A percentile compares a stretch with the other conserved stretches of the same genome.
These are phyloP conservation scores for Smittia sp. DNA, from an alignment of 2,888 invertebrate species.

Conservation along the genomic window DNA sequence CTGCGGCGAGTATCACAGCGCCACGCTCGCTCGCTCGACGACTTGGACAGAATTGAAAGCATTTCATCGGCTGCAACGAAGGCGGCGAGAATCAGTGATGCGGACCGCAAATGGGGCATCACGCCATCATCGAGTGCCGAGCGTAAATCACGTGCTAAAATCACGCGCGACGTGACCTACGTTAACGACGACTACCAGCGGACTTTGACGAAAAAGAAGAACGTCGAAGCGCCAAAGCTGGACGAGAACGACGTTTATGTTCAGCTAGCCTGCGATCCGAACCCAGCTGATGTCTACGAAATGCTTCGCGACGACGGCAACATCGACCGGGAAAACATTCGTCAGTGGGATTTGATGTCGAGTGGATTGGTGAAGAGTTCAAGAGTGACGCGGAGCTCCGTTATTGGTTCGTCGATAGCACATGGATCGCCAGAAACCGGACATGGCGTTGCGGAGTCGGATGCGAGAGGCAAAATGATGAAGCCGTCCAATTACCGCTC, in stretches of 20 bases:
- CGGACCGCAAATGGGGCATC: conserved; percentile 42
- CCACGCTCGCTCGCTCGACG: conserved; percentile 79
- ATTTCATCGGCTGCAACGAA: conserved; percentile 32
- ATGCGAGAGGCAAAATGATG: not conserved
- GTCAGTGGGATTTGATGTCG: conserved; percentile 87
- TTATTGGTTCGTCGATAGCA: conserved; percentile 21
- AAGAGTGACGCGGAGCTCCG: not conserved
- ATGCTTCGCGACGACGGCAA: conserved; percentile 54
- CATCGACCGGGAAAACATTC: conserved; percentile 79
- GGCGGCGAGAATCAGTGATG: conserved; percentile 34
- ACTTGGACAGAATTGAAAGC: conserved; percentile 61
- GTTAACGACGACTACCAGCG: conserved; percentile 61
- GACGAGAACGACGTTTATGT: conserved; percentile 59
- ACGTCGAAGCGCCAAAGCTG: conserved; percentile 48
- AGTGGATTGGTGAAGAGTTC: conserved; percentile 67
- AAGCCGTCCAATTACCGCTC: conserved; percentile 29
- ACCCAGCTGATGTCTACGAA: conserved; percentile 49
- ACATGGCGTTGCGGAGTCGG: not conserved
- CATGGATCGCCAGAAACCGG: not conserved
- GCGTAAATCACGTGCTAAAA: conserved; percentile 51
- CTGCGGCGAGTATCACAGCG: conserved; percentile 74
- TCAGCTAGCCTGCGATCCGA: conserved; percentile 50
- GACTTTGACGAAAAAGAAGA: conserved; percentile 36
- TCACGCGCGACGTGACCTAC: conserved; percentile 72
- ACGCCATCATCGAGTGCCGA: conserved; percentile 46